Evolutionary conservation across 2,113 vertebrate genomes (phyloP).

Genomic region (Pardalotus punctatus): DNA sequence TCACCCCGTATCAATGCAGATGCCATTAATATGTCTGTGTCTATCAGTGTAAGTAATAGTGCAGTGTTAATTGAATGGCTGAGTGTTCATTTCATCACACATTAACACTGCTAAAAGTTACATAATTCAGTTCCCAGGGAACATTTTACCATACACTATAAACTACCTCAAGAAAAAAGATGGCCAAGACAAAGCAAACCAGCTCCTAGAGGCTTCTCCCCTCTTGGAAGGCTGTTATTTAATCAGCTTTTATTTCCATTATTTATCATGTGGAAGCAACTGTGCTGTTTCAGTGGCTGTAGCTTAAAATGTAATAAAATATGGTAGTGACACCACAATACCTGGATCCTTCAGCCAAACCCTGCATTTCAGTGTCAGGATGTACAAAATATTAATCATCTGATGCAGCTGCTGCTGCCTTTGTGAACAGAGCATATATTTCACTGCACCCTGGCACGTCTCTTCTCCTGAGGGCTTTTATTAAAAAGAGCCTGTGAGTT

Average conservation of each 20-base stretch:
- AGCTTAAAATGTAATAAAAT: background rate
- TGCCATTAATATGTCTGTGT: background rate
- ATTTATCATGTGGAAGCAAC: slow-evolving; percentile 20
- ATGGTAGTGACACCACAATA: background rate
- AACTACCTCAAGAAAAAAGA: background rate
- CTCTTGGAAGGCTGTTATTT: slow-evolving; percentile 35
- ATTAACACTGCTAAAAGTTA: slow-evolving; percentile 14
- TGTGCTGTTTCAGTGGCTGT: background rate
- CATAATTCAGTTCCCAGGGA: background rate
- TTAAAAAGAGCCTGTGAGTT: slow-evolving; percentile 45
- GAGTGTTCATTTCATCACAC: background rate
- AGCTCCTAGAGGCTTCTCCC: background rate
- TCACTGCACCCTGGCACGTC: slow-evolving; percentile 14
- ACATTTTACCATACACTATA: background rate
- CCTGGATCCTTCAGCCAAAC: background rate
- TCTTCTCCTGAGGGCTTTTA: slow-evolving; percentile 36
- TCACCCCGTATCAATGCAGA: background rate
- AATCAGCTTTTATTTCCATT: slow-evolving; percentile 58
- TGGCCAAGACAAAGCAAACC: slow-evolving; percentile 28
- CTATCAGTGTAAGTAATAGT: background rate
- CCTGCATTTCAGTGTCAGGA: slow-evolving; percentile 13
- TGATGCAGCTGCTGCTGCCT: background rate
- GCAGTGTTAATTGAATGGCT: slow-evolving; percentile 7
- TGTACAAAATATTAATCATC: slow-evolving; percentile 14
- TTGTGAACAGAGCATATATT: slow-evolving; percentile 38